Evolutionary conservation across 2,797 vertebrate genomes (phyloP), one percentile per base, ranked within the genome.

Genomic region (Premnoplex brunnescens): DNA sequence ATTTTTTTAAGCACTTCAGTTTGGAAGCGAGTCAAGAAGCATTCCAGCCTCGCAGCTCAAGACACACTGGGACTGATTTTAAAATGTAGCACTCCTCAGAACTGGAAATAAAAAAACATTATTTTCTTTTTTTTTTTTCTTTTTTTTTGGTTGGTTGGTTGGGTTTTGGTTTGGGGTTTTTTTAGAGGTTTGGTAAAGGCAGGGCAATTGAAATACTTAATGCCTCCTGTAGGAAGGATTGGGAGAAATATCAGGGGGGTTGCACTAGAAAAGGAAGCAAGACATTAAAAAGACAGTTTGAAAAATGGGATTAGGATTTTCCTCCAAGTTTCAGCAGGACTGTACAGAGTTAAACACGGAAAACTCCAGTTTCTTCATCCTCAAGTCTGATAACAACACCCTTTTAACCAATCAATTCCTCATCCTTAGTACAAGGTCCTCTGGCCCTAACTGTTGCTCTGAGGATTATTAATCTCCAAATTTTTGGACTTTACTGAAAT

Each of bases 1-100:
- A 98, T 98, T 98, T 98, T 97, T 98, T 97, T 94, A 97, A 98
- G 97, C 83, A 91, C 94, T 98, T 97, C 94, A 94, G 96, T 94
- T 97, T 98, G 98, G 98, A 98, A 97, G 75, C 12, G 68, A 98
- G 96, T 97, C 97, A 97, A 97, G 93, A 85, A 93, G 89, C 96
- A 97, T 97, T 97, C 95, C 95, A 91, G 71, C 94, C 77, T 59
- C 52, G 27, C 96, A 79, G 83, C 76, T 95, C 83, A 92, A 96
- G 96, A 89, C 92, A 91, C 68, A 75, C 37, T 95, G 94, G 94
- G 91, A 59, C 96, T 90, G 41, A 67, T 95, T 95, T 94, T 89
- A 95, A 94, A 96, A 91, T 4, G 43, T 23, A 94, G 52, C 52
- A 58, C 21, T 78, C 63, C 68, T 96, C 89, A 91, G 55, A 96